phyloP scores from a whole-genome alignment of 2,888 invertebrate species.

The Caenorhabditis becei region DNA sequence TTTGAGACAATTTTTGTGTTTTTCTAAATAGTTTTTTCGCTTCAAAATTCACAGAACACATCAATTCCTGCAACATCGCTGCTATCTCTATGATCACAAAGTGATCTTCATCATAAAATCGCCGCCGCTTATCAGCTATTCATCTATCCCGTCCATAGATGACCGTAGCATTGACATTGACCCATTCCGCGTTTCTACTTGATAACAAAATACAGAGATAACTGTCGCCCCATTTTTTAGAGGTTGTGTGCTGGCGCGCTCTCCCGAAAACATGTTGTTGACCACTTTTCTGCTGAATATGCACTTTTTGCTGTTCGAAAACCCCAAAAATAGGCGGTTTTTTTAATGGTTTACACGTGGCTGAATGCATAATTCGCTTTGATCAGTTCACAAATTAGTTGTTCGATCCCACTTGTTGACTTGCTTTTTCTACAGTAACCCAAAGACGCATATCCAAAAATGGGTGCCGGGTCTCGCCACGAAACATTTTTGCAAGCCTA shows the following conservation, averaged over 20 bases:
- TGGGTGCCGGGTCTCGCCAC: too few relatives aligned
- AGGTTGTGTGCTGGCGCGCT: background rate
- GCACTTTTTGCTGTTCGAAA: background rate
- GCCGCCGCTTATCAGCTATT: constrained; percentile 30
- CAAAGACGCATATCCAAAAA: too few relatives aligned
- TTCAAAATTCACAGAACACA: background rate
- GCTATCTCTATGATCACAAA: constrained; percentile 33
- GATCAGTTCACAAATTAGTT: too few relatives aligned
- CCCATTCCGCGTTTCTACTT: constrained; percentile 16
- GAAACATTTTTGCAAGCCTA: too few relatives aligned
- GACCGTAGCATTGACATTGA: constrained; percentile 35
- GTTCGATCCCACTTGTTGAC: too few relatives aligned
- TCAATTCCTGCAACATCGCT: background rate
- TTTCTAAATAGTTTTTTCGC: background rate
- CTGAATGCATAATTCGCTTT: too few relatives aligned
- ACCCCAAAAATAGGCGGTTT: background rate
- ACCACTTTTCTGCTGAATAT: background rate
- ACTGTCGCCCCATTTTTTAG: background rate
- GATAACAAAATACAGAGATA: constrained; percentile 30
- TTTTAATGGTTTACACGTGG: too few relatives aligned
- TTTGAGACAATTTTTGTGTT: background rate
- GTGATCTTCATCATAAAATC: constrained; percentile 50
- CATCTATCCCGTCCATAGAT: constrained; percentile 25
- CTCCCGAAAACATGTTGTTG: constrained; percentile 11
- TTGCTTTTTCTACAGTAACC: too few relatives aligned